These are phyloP conservation scores for Diuraphis noxia DNA, from an alignment of 1,140 invertebrate species.

Conservation along the genomic window DNA sequence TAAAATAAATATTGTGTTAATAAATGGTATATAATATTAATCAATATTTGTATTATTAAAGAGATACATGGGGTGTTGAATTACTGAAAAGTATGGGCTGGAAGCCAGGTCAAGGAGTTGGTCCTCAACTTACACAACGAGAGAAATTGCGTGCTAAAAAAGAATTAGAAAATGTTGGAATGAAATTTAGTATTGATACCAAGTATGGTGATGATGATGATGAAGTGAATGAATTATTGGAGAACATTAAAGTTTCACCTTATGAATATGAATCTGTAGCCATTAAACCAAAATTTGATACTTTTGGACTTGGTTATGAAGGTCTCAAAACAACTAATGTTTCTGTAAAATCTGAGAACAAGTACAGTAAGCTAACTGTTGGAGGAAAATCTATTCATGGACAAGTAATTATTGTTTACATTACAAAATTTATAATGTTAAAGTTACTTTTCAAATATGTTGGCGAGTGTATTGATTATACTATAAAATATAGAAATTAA, in stretches of 20 bases:
- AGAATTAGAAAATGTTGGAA: conserved; percentile 60
- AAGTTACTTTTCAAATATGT: neutral
- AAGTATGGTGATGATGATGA: conserved; percentile 57
- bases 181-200: conserved; percentile 48
- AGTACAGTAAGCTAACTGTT: conserved; percentile 59
- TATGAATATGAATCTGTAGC: conserved; percentile 77
- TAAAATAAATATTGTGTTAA: neutral
- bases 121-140: conserved; percentile 68
- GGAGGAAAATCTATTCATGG: conserved; percentile 71
- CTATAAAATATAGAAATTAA: too few relatives aligned
- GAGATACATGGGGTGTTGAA: conserved; percentile 83
- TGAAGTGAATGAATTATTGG: conserved; percentile 65
- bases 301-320: conserved; percentile 87
- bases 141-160: conserved; percentile 64
- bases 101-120: conserved; percentile 89
- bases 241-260: conserved; percentile 75
- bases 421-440: neutral
- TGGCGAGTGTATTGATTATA: neutral
- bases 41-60: conserved; percentile 59
- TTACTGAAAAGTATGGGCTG: conserved; percentile 88
- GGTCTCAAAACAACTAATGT: conserved; percentile 72
- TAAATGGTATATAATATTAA: neutral
- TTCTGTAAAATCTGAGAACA: conserved; percentile 58
- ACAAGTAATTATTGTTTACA: conserved; percentile 66
- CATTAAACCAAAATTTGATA: conserved; percentile 76